Base-by-base conservation (phyloP, 2,113 vertebrate genomes). In the Sylvia atricapilla region DNA sequence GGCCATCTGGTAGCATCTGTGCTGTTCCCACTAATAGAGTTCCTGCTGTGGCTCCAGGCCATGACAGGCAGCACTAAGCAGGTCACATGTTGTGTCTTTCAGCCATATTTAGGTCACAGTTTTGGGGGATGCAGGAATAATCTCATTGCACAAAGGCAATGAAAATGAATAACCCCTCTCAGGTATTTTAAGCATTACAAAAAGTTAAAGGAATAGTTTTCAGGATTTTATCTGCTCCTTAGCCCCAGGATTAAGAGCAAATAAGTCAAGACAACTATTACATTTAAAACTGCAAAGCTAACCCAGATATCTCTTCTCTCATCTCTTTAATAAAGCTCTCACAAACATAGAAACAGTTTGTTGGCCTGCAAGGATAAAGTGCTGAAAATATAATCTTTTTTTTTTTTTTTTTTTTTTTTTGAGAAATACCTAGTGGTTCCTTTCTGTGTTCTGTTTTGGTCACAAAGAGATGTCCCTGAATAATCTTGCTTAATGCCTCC, bases 91-190 rank as follows among this genome's bases (percentile, higher is more conserved):
- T 99, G 98, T 98, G 97, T 99, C 98, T 99, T 99, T 99, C 98
- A 99, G 98, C 99, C 98, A 99, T 99, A 99, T 99, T 99, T 99
- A 98, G 99, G 99, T 99, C 99, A 99, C 98, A 98, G 98, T 98
- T 98, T 98, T 93, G 94, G 95, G 96, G 94, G 97, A 96, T 98
- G 98, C 97, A 97, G 96, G 97, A 98, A 97, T 97, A 97, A 97
- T 97, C 97, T 98, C 97, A 95, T 98, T 98, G 96, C 98, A 98
- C 97, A 98, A 98, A 98, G 97, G 98, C 98, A 98, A 98, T 86
- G 96, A 97, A 97, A 98, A 95, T 68, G 82, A 96, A 95, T 97
- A 98, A 96, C 96, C 96, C 88, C 90, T 92, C 95, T 90, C 97
- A 97, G 94, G 95, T 97, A 97, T 96, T 96, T 96, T 89, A 78